Base-by-base conservation (phyloP, 1,140 invertebrate species). In the Lepidurus couesii region DNA sequence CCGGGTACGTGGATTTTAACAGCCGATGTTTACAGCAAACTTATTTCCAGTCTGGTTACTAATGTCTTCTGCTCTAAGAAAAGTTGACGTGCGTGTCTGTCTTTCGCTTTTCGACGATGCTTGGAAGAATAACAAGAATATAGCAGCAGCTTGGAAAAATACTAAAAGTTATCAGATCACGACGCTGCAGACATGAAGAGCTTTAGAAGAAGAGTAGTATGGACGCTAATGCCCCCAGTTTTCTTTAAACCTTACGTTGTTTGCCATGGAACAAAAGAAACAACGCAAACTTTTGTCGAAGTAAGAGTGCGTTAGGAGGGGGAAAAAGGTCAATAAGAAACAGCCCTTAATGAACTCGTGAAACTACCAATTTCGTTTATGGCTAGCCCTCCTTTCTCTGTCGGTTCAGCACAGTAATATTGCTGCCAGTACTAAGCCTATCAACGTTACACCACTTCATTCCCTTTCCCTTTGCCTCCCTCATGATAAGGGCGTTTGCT, bases 281-380 rank as follows among this genome's bases (percentile, higher is more conserved):
- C 34, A 4, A 34, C 34, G 34, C 34, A 34, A 34, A 34, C 34
- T 34, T 34, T 34, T 21, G 21, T 65, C 6, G 53, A 65, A 65
- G 53, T n/a, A 65, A 65, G 16, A 65, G 16, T 65, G 13, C 53
- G 21, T 7, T 65, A 21, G 16, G 53, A 65, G 1, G 6, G 8
- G 53, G 53, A 5, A 7, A 65, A 65, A 21, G 53, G 53, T 65
- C 53, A 65, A 65, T 65, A 65, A 65, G 53, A 65, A 65, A 65
- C 53, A 65, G 53, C 53, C 21, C 53, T 65, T 65, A 65, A 65
- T 65, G 53, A 65, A 65, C 53, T 65, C 53, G 9, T 65, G 53
- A 65, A 65, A 65, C 16, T 65, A 65, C 9, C 53, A 65, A 65
- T 65, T 65, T 65, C 53, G 53, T 65, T 65, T 65, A 65, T 65